Base-by-base conservation (phyloP, 2,888 invertebrate species). In the Tipula confusa region DNA sequence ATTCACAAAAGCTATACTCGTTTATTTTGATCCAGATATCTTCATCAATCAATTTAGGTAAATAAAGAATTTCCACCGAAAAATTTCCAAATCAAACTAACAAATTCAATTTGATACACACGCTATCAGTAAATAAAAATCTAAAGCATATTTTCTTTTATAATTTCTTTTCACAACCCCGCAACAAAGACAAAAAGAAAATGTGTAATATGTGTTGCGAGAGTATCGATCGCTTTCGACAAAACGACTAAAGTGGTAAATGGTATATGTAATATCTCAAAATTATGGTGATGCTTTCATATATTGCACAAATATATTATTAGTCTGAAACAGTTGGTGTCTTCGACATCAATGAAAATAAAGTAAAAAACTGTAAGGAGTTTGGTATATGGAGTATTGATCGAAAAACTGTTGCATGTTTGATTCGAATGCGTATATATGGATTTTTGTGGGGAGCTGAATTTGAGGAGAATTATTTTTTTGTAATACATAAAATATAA, bases 371-470 rank as follows among this genome's bases (percentile, higher is more conserved):
- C 24, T 64, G 18, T 24, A 24, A 24, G 38, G 13, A 13, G 38
- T 38, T 3, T 38, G n/a, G 64, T 24, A 64, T 4, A 64, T 38
- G n/a, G 2, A 11, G 24, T 64, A 64, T 64, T 64, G 64, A 64
- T 64, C 64, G 24, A 64, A 64, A n/a, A 64, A 64, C 64, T 64
- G 64, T 64, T 64, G 64, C 64, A 64, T 64, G 64, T 64, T 64
- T 64, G 64, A 64, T 64, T n/a, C n/a, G 24, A 64, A 64, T 64
- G 64, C 64, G 64, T 64, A 64, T 64, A 64, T 15, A 43, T 43
- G 15, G 43, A 43, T 43, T 15, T 15, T 43, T n/a, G 7, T 18
- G 13, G 11, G 7, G 18, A 13, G 24, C 1, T 9, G 24, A 64
- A 24, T 64, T 64, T 24, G 24, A 64, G 64, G 64, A 11, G 64